These are phyloP conservation scores for Pelodytes ibericus DNA, from an alignment of 2,797 vertebrate genomes.

Conservation along the genomic window DNA sequence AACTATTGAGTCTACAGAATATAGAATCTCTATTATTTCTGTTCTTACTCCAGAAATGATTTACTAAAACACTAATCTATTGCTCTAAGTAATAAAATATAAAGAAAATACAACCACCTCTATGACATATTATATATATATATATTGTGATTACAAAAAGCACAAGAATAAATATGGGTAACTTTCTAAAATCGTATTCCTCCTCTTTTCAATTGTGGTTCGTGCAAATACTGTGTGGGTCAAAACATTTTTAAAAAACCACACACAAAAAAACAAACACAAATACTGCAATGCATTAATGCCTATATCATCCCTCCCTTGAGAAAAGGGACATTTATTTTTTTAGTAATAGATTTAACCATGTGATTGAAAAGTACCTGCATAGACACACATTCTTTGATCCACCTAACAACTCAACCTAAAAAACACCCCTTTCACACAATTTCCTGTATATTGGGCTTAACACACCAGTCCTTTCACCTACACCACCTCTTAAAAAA, in stretches of 20 bases:
- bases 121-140: conserved; percentile 61
- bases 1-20: too few species aligned
- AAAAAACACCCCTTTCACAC: too few species aligned
- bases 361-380: conserved; percentile 69
- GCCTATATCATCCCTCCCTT: conserved; percentile 67
- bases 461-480: too few species aligned
- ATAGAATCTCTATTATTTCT: too few species aligned
- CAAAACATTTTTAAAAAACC: too few species aligned
- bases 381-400: conserved; percentile 55
- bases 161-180: conserved; percentile 75
- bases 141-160: conserved; percentile 64
- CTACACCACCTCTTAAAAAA: too few species aligned
- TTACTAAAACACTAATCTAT: conserved; percentile 50
- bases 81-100: conserved; percentile 65
- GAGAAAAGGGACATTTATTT: conserved; percentile 60
- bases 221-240: conserved; percentile 69
- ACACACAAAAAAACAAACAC: conserved; percentile 37
- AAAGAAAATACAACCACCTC: conserved; percentile 66
- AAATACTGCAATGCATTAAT: conserved; percentile 72
- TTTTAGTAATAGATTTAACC: conserved; percentile 62
- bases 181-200: conserved; percentile 68
- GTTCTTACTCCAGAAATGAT: not conserved
- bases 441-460: too few species aligned
- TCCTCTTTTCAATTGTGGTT: conserved; percentile 67
- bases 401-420: conserved; percentile 16